These are phyloP conservation scores for Florisuga fusca DNA, from an alignment of 2,797 vertebrate genomes.

Conservation along the genomic window DNA sequence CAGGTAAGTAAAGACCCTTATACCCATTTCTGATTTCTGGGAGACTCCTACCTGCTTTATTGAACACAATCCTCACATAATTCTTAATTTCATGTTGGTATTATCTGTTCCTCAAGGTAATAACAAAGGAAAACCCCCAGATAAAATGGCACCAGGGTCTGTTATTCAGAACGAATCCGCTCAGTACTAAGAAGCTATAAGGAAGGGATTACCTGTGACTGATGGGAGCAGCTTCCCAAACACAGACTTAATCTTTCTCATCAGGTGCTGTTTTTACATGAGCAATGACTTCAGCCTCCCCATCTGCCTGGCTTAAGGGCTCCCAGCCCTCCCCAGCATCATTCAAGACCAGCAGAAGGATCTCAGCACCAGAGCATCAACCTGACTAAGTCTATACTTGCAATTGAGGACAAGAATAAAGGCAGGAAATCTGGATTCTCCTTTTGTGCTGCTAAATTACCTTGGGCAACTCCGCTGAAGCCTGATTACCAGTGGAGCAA, in stretches of 20 bases:
- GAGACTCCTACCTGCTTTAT: not conserved
- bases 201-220: conserved; percentile 15
- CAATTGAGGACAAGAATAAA: not conserved
- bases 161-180: not conserved
- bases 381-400: not conserved
- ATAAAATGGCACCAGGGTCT: not conserved
- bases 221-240: not conserved
- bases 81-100: not conserved
- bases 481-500: rapidly evolving
- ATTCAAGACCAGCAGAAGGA: not conserved
- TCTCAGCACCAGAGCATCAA: not conserved
- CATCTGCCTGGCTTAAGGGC: not conserved
- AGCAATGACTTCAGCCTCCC: not conserved
- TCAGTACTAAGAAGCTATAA: not conserved
- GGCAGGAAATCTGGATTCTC: not conserved
- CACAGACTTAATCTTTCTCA: not conserved
- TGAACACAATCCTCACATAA: not conserved
- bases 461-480: rapidly evolving
- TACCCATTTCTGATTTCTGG: not conserved
- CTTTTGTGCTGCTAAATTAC: rapidly evolving
- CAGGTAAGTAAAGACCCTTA: rapidly evolving
- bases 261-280: not conserved
- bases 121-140: not conserved
- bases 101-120: not conserved
- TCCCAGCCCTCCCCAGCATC: not conserved